phyloP scores from a whole-genome alignment of 2,797 vertebrate species.

The Liasis olivaceus region DNA sequence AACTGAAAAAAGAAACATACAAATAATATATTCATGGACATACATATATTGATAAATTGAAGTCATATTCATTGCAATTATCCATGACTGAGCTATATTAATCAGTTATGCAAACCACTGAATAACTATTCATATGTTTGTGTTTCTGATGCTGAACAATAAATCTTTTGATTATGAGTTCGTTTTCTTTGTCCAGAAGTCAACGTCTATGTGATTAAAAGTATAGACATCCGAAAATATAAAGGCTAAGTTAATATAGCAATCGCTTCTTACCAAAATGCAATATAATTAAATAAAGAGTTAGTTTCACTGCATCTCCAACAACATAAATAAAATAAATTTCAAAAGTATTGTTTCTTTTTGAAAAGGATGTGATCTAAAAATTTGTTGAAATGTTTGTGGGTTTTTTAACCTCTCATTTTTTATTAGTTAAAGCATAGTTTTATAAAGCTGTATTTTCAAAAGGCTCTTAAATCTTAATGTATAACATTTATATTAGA shows the following conservation, averaged over 20 bases:
- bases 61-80: background rate
- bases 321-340: background rate
- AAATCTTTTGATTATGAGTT: background rate
- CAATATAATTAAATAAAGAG: background rate
- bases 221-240: background rate
- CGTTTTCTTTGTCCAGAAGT: background rate
- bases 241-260: background rate
- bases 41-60: too few species aligned
- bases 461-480: background rate
- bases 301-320: background rate
- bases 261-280: background rate
- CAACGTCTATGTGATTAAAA: background rate
- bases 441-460: background rate
- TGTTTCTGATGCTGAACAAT: background rate
- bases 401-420: background rate
- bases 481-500: constrained; percentile 1
- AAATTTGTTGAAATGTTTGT: background rate
- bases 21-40: background rate
- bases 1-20: background rate
- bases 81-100: background rate
- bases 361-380: background rate
- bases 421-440: background rate
- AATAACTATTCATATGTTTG: background rate
- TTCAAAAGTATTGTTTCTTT: background rate
- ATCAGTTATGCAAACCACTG: background rate